Percentiles rank a stretch among this genome's conserved stretches.
Conservation (phyloP, 2,113 vertebrate genomes). For the Corydoras sp. region DNA sequence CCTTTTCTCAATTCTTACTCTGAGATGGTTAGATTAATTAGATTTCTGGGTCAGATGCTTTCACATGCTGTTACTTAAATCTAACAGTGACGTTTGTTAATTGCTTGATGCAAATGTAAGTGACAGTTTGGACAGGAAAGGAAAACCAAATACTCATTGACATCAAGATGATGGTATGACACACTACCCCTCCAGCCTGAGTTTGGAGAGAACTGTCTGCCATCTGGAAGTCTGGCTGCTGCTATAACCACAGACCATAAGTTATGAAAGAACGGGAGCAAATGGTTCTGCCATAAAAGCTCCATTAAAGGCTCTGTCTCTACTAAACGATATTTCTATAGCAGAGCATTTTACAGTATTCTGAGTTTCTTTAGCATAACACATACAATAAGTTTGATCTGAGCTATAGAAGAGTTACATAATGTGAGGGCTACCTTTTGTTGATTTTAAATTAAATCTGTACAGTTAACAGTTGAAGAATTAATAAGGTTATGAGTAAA, state of each 20-base stretch:
- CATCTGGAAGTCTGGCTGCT: slow-evolving; percentile 15
- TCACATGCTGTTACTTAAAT: too few relatives aligned
- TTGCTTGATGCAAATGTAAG: too few relatives aligned
- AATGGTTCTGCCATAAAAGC: background rate
- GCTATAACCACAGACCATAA: slow-evolving; percentile 8
- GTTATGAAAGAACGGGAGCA: background rate
- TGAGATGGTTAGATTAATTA: too few relatives aligned
- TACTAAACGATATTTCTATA: slow-evolving; percentile 5
- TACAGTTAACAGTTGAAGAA: slow-evolving; percentile 11
- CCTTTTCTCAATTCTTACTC: too few relatives aligned
- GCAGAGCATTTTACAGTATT: background rate
- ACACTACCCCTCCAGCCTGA: background rate
- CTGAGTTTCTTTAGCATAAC: too few relatives aligned
- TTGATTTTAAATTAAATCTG: slow-evolving; percentile 4
- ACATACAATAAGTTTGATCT: too few relatives aligned
- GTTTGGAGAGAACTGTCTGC: background rate
- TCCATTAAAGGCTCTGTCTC: background rate
- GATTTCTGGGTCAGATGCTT: too few relatives aligned
- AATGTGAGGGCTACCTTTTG: slow-evolving; percentile 8
- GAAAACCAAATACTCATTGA: too few relatives aligned
- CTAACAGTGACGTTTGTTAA: too few relatives aligned
- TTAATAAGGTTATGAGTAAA: too few relatives aligned
- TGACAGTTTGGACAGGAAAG: too few relatives aligned
- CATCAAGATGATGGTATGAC: background rate
- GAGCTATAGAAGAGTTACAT: background rate